Evolutionary conservation across 2,888 invertebrate genomes (phyloP), one percentile per base, ranked within the genome.

Genomic region (Allacma fusca): DNA sequence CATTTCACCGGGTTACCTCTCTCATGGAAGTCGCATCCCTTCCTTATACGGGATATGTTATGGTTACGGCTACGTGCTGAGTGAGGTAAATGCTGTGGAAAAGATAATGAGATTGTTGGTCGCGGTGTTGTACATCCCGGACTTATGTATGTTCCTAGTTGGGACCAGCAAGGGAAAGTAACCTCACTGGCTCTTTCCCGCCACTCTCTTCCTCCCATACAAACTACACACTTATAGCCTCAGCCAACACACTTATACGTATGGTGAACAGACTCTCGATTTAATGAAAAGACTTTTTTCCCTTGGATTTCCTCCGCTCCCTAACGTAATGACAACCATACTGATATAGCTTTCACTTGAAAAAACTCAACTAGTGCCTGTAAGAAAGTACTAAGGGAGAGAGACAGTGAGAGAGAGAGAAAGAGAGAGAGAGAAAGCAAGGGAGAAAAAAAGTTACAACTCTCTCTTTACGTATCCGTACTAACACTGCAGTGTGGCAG

Each of bases 61-160:
- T 16, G 50, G 50, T 50, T 50, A 50, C 50, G 5, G 50, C 50
- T 50, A 50, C 50, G 50, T 50, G 50, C 50, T 50, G 50, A 50
- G 50, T 50, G 50, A 50, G 50, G 50, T 50, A 50, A 50, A 50
- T 50, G 50, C 50, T 13, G 50, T 50, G 50, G 50, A 50, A 50
- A 50, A 50, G 50, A 50, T 50, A 50, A 50, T 50, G 50, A 50
- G 50, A 50, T 50, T 50, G 5, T 50, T 50, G 50, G 50, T 50
- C n/a, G n/a, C 50, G n/a, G 2, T 13, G 4, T 13, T 50, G 2
- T 16, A 50, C 19, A 34, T 34, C 4, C 9, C 5, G 9, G 34
- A 34, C 9, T 7, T 34, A 34, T 34, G 9, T 34, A 34, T 7
- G 34, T 34, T 34, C 34, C 34, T 34, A 34, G n/a, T n/a, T n/a